phyloP scores from a whole-genome alignment of 64 coral and sea anemone species.

The Montipora efflorescens region DNA sequence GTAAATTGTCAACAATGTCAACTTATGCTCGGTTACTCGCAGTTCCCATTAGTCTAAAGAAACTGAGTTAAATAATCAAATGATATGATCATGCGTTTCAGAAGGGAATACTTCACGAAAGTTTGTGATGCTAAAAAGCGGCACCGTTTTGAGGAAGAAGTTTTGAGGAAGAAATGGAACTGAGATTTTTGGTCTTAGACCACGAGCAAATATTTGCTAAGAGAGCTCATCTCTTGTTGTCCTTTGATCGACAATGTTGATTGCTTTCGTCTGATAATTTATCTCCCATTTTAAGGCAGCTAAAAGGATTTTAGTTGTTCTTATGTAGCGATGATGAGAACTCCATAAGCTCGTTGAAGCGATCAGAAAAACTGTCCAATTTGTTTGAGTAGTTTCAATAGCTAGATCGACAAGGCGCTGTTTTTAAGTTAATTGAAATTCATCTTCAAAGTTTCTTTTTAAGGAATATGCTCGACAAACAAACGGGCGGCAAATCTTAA shows the following conservation, averaged over 20 bases:
- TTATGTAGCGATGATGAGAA: neutral
- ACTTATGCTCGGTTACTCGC: too few species aligned
- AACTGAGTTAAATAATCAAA: neutral
- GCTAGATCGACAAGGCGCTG: neutral
- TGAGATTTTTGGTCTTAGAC: neutral
- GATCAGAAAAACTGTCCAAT: neutral
- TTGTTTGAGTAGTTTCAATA: conserved; percentile 7
- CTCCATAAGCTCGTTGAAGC: neutral
- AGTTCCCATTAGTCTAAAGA: too few species aligned
- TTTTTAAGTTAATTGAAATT: conserved; percentile 37
- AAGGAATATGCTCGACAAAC: conserved; percentile 11
- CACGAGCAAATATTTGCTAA: neutral
- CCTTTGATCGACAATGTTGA: neutral
- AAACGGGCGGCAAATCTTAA: neutral
- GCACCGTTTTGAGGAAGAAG: too few species aligned
- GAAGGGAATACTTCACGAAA: neutral
- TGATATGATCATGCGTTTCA: neutral
- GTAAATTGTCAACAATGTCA: too few species aligned
- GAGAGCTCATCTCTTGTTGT: neutral
- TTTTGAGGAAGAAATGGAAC: too few species aligned
- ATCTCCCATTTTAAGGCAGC: neutral
- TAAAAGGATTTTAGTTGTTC: neutral
- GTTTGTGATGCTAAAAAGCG: neutral
- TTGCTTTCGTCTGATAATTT: neutral
- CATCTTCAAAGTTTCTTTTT: neutral